phyloP scores from a whole-genome alignment of 2,888 invertebrate genomes.

The Apamea crenata region DNA sequence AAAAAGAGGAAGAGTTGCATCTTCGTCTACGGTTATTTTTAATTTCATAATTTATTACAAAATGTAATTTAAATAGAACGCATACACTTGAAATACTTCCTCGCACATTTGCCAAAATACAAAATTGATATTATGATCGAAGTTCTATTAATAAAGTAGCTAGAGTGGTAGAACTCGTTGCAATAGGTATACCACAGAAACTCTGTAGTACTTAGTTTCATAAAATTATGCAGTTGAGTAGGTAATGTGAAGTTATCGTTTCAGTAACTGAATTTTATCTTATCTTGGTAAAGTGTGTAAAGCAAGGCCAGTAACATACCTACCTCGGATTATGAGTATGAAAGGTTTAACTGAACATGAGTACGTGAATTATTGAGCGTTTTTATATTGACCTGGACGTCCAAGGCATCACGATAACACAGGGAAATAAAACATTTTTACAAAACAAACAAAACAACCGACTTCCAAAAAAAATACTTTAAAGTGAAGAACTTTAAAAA shows the following conservation, averaged over 20 bases:
- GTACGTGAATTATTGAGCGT: neutral
- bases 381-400: no score
- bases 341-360: neutral
- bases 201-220: neutral
- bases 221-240: neutral
- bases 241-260: neutral
- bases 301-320: neutral
- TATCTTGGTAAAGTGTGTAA: neutral
- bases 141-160: conserved; percentile 23
- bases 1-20: no score
- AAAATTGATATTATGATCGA: conserved; percentile 14
- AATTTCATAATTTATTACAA: no score
- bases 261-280: neutral
- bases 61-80: neutral
- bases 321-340: neutral
- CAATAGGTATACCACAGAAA: neutral
- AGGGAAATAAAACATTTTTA: neutral
- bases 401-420: neutral
- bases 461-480: no score
- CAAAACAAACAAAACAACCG: no score
- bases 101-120: conserved; percentile 22
- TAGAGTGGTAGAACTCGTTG: neutral
- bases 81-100: conserved; percentile 13
- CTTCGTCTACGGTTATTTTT: no score
- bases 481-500: no score